Conservation (phyloP, 2,797 vertebrate genomes). For the Chaunax sp. region DNA sequence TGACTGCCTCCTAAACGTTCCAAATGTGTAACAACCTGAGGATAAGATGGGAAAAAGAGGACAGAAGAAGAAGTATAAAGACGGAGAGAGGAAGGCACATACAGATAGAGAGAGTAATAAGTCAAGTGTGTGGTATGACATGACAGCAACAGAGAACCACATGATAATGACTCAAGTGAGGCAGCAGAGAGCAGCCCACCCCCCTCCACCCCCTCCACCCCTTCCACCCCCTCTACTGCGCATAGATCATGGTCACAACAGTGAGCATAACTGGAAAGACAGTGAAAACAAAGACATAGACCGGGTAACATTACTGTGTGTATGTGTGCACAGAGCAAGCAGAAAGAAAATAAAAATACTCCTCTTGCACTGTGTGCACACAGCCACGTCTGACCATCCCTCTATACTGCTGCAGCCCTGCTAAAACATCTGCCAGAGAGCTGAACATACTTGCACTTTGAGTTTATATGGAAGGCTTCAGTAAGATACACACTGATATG, state of each 20-base stretch:
- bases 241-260: too few species aligned
- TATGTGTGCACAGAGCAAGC: neutral
- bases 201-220: too few species aligned
- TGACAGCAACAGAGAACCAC: slow-evolving; percentile 19
- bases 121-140: slow-evolving; percentile 17
- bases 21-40: slow-evolving; percentile 10
- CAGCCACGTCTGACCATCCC: slow-evolving; percentile 48
- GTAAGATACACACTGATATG: slow-evolving; percentile 25
- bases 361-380: slow-evolving; percentile 22
- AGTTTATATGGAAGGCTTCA: slow-evolving; percentile 4
- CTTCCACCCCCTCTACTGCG: too few species aligned
- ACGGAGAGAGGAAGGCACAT: slow-evolving; percentile 7
- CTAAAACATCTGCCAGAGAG: slow-evolving; percentile 30
- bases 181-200: too few species aligned
- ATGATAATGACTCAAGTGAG: slow-evolving; percentile 19
- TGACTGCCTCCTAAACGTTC: neutral
- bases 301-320: neutral
- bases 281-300: slow-evolving; percentile 3
- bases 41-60: neutral
- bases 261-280: neutral
- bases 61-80: neutral
- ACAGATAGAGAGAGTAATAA: slow-evolving; percentile 6
- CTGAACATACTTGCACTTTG: slow-evolving; percentile 2
- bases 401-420: slow-evolving; percentile 31
- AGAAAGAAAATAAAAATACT: slow-evolving; percentile 11